Evolutionary conservation across 1,140 invertebrate species (phyloP), one percentile per base, ranked within the genome.

Genomic region (Trichonephila inaurata): DNA sequence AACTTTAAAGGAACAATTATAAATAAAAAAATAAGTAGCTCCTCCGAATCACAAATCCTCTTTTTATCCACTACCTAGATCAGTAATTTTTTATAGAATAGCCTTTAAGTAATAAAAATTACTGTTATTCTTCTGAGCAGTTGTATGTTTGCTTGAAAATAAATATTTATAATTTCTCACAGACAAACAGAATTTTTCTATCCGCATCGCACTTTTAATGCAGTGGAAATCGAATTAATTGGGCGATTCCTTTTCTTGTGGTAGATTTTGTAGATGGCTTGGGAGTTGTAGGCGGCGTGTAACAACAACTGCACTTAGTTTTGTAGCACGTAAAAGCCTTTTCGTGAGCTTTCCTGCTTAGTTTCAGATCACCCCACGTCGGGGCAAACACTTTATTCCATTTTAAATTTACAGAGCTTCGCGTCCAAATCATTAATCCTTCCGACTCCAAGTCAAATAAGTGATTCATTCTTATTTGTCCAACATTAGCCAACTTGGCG

Each of bases 301-400:
- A 94, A n/a, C 94, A 94, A 33, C 94, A 94, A 18, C 21, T 90
- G 62, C 66, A 94, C 14, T 94, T 92, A 95, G 94, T 82, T 94
- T 95, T 95, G 94, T 95, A 83, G 94, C 95, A 87, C 19, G 51
- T 33, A 95, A 94, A 87, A 91, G 95, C 81, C 94, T 94, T 86
- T 19, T 95, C 7, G 89, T 89, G 40, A 82, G 94, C 72, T 77
- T 95, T 28, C 87, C 95, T 93, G 61, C 94, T 91, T 89, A 95
- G 83, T 87, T 95, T 40, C 94, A 95, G 72, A 95, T 95, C 83
- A 94, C 95, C 92, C 95, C 95, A 88, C n/a, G 93, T 94, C 21
- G 95, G 91, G 21, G 93, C 77, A 87, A 96, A 60, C 91, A 95
- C 93, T 95, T 95, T 95, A 61, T 94, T 58, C 94, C 94, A 94